A percentile compares a stretch with the other conserved stretches of the same genome.
phyloP scores from a whole-genome alignment of 2,888 invertebrate species.

The Chrysodeixis includens region DNA sequence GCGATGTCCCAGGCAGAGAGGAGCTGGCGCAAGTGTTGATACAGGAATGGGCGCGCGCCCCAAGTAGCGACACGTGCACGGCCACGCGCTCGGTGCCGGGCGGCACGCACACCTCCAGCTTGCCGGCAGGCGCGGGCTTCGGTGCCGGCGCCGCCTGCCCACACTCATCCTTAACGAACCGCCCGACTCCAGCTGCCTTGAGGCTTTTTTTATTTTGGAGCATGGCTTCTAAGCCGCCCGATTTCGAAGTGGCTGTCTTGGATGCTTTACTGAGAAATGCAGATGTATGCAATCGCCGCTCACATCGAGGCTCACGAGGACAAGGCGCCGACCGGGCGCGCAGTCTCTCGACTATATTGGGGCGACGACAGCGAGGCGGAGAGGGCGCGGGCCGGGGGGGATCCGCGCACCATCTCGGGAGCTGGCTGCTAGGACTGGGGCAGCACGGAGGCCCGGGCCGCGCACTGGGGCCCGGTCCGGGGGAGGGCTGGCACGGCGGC shows the following conservation, averaged over 20 bases:
- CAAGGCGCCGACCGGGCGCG: conserved; percentile 21
- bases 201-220: conserved; percentile 46
- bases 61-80: conserved; percentile 52
- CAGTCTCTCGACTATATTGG: conserved; percentile 38
- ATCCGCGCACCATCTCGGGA: conserved; percentile 17
- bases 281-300: conserved; percentile 54
- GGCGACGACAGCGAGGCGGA: conserved; percentile 42
- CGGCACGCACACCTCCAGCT: conserved; percentile 16
- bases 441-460: too few relatives aligned
- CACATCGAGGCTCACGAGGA: conserved; percentile 21
- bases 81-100: conserved; percentile 48
- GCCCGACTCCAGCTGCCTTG: conserved; percentile 64
- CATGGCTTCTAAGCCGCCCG: conserved; percentile 15
- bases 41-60: not conserved
- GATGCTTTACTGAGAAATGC: conserved; percentile 5
- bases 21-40: conserved; percentile 1
- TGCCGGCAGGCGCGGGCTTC: not conserved
- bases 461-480: not conserved
- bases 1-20: not conserved
- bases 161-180: conserved; percentile 40
- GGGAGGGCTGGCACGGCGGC: not conserved
- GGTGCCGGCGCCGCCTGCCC: too few relatives aligned
- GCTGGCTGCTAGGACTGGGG: too few relatives aligned
- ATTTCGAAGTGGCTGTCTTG: not conserved
- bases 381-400: conserved; percentile 22